A percentile compares a stretch with the other conserved stretches of the same genome.
Conservation (phyloP, 2,113 vertebrate genomes). For the Sorex fumeus region DNA sequence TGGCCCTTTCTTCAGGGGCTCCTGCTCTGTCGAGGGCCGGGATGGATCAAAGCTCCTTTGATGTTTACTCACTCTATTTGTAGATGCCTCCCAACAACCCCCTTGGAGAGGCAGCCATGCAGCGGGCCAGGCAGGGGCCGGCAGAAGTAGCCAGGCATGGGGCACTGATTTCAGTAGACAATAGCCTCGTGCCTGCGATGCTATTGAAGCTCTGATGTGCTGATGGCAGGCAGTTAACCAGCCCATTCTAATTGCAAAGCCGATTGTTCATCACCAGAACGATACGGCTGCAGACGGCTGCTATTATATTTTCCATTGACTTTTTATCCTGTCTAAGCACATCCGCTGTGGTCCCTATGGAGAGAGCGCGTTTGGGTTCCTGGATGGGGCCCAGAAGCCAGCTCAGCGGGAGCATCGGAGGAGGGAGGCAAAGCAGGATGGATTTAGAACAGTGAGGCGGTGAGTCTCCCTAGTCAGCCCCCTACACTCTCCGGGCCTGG, state of each 20-base stretch:
- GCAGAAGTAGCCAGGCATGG: slow-evolving; percentile 27
- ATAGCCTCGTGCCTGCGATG: not conserved
- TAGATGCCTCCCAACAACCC: slow-evolving; percentile 76
- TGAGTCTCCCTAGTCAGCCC: not conserved
- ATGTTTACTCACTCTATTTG: slow-evolving; percentile 88
- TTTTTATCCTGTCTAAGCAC: not conserved
- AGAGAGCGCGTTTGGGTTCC: not conserved
- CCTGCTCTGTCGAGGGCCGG: slow-evolving; percentile 75
- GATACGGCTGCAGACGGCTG: not conserved
- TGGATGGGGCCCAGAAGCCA: not conserved
- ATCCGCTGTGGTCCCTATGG: not conserved
- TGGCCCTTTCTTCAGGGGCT: slow-evolving; percentile 83
- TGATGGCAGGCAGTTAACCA: not conserved
- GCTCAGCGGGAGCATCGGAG: not conserved
- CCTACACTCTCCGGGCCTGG: not conserved
- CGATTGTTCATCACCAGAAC: not conserved
- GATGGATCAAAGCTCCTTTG: slow-evolving; percentile 89
- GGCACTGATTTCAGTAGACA: not conserved
- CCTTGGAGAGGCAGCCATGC: slow-evolving; percentile 58
- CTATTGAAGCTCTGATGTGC: not conserved
- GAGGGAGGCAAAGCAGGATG: not conserved
- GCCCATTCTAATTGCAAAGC: not conserved
- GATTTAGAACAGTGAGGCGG: not conserved
- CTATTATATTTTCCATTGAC: not conserved
- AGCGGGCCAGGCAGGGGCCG: not conserved